A percentile compares a stretch with the other conserved stretches of the same genome.
These are phyloP conservation scores for Hirudinaria manillensis DNA, from an alignment of 2,888 invertebrate species.

Conservation along the genomic window DNA sequence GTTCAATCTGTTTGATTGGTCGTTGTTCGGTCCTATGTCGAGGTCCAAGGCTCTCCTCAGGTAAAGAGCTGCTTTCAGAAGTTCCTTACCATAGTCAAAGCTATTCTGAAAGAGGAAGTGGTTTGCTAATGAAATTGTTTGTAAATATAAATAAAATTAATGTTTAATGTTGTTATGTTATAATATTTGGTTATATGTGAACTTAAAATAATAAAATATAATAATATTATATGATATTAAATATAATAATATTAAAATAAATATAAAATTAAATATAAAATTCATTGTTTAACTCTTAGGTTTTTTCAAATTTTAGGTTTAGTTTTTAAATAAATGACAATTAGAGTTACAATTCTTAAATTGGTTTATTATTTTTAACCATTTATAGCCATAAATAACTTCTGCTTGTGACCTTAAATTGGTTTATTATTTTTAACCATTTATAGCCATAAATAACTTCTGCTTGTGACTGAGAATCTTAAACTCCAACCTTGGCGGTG, in stretches of 20 bases:
- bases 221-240: not conserved
- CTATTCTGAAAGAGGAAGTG: conserved; percentile 62
- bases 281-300: not conserved
- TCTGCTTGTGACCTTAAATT: too few relatives aligned
- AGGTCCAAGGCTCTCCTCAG: conserved; percentile 67
- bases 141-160: not conserved
- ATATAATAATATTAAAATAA: not conserved
- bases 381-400: too few relatives aligned
- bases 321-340: too few relatives aligned
- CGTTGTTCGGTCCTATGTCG: conserved; percentile 59
- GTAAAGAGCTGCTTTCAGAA: conserved; percentile 69
- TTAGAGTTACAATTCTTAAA: too few relatives aligned
- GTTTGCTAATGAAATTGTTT: conserved; percentile 1
- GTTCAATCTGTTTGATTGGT: conserved; percentile 60
- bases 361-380: too few relatives aligned
- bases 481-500: conserved; percentile 67
- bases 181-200: not conserved
- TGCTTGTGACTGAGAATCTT: too few relatives aligned
- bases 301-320: too few relatives aligned
- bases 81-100: conserved; percentile 73
- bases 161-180: not conserved
- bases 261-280: not conserved
- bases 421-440: too few relatives aligned
- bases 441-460: too few relatives aligned
- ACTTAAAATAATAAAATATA: not conserved